Evolutionary conservation across 2,888 invertebrate genomes (phyloP).

Genomic region (Chloroclystis v-ata): DNA sequence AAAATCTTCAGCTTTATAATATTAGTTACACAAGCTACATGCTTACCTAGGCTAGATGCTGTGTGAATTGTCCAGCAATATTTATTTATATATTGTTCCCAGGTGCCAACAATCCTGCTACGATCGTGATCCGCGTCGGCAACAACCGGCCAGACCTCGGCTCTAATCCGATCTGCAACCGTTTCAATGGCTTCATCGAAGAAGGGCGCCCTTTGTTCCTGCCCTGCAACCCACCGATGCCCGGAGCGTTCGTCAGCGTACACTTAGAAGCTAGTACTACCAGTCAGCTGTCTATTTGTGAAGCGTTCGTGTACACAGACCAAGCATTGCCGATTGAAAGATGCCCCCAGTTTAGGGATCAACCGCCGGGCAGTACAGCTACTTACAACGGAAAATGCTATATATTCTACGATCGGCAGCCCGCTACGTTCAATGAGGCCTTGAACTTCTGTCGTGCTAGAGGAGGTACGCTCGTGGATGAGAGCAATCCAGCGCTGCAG

Average conservation of each 20-base stretch:
- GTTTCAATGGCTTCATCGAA: conserved; percentile 90
- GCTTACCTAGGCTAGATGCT: no score
- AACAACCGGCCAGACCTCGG: conserved; percentile 95
- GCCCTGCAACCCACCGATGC: conserved; percentile 96
- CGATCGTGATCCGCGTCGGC: conserved; percentile 92
- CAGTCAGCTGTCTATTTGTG: conserved; percentile 91
- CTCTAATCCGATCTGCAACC: conserved; percentile 94
- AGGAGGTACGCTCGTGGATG: conserved; percentile 91
- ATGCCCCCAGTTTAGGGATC: conserved; percentile 94
- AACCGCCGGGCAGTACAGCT: conserved; percentile 94
- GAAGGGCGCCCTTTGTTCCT: conserved; percentile 94
- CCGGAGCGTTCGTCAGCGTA: conserved; percentile 95
- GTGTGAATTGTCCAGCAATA: no score
- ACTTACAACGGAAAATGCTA: conserved; percentile 97
- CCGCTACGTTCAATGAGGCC: conserved; percentile 87
- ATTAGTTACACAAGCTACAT: no score
- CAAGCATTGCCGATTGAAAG: conserved; percentile 92
- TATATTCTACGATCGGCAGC: conserved; percentile 93
- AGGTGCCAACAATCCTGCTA: conserved; percentile 88
- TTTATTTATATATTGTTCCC: conserved; percentile 18
- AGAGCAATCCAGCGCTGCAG: conserved; percentile 94
- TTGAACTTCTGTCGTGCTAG: conserved; percentile 87
- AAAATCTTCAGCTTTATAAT: no score
- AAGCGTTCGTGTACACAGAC: conserved; percentile 96
- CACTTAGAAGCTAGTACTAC: conserved; percentile 87